phyloP scores from a whole-genome alignment of 2,113 vertebrate genomes.

The Xiphias gladius region DNA sequence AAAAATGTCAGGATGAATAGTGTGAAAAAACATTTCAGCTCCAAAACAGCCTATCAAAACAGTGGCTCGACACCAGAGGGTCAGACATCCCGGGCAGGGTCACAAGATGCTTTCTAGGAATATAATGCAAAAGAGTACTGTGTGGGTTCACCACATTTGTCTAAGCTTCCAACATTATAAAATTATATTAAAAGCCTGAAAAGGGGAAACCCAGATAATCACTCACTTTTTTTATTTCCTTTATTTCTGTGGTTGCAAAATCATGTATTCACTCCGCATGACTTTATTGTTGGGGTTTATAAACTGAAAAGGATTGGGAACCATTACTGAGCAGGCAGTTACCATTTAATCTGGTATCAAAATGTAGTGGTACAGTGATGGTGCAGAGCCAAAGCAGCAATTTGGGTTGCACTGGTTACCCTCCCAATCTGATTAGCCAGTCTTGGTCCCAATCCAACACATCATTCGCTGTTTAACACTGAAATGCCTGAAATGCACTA shows the following conservation, averaged over 20 bases:
- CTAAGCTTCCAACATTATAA: background rate
- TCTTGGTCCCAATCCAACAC: background rate
- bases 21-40: background rate
- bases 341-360: conserved; percentile 11
- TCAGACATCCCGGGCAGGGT: background rate
- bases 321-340: conserved; percentile 10
- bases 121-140: background rate
- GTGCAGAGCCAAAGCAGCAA: background rate
- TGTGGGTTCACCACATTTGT: background rate
- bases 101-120: conserved; percentile 11
- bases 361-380: background rate
- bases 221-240: background rate
- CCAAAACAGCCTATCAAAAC: conserved; percentile 7
- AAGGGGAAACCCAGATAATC: background rate
- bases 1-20: conserved; percentile 1
- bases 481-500: background rate
- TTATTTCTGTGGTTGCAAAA: background rate
- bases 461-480: background rate
- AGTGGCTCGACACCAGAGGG: background rate
- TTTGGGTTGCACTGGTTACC: background rate
- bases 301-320: background rate
- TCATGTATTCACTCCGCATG: background rate
- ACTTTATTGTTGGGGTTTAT: background rate
- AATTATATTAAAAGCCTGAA: background rate
- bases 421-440: conserved; percentile 4